Evolutionary conservation across 2,113 vertebrate genomes (phyloP), one percentile per base, ranked within the genome.

Genomic region (Lepus americanus): DNA sequence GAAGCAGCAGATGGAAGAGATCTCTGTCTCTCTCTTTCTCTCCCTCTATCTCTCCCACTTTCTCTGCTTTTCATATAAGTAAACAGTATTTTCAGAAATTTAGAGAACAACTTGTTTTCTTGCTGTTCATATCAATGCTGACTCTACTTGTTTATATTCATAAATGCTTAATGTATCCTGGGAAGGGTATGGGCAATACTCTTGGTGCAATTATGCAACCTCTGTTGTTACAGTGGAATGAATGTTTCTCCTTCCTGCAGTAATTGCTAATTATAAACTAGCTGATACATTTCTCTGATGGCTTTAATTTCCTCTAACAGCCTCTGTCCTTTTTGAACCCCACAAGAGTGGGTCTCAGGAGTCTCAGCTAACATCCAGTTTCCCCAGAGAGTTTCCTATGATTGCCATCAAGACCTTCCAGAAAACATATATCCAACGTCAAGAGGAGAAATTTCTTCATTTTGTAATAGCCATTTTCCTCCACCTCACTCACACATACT

Each of bases 201-300:
- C 53, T 82, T 33, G 64, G 36, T 95, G 39, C 64, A 96, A 88
- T 94, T 95, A 91, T 90, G 39, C 51, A 80, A 81, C 87, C 70
- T 90, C 86, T 92, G 49, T 95, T 93, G 67, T 94, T 87, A 94
- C 84, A 90, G 95, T 86, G 29, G 55, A 97, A 96, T 94, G 87
- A 97, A 95, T 90, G 49, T 94, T 93, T 97, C 93, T 87, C 53
- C 29, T 95, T 96, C 78, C 29, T 92, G 77, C 77, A 87, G 77
- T 95, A 97, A 95, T 93, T 96, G 92, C 72, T 97, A 95, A 95
- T 97, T 97, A 96, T 96, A 88, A 96, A 89, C 29, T 89, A 89
- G 87, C 63, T 86, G 64, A 93, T 89, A 92, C 36, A 70, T 49
- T 89, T 89, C 31, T 93, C 69, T 20, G 20, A 84, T 87, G 72